Base-by-base conservation (phyloP, 1,140 invertebrate species). In the Armadillidium nasatum region DNA sequence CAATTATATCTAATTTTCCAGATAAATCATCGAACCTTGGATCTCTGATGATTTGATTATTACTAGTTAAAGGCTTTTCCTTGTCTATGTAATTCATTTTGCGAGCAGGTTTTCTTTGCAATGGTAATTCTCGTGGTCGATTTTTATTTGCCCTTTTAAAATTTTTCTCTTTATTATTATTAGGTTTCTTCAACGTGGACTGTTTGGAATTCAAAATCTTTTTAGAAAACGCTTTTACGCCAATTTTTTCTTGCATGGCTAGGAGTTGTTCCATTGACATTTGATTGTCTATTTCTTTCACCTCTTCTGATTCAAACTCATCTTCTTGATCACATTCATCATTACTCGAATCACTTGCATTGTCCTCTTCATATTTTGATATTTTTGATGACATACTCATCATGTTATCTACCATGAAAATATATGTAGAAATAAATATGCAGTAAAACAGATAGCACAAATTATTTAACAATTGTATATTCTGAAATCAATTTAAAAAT, bases 21-120 rank as follows among this genome's bases (percentile, higher is more conserved):
- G 79, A 80, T 19, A 80, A 44, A 71, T 80, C 77, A 66, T 80
- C 79, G 74, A 80, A 80, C 44, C 79, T 73, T 13, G 79, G 79
- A 46, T 80, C 79, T 10, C 79, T 21, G 10, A 6, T 23, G 11
- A 75, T 67, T 2, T 19, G 19, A 2, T 2, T 15, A 1, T 60
- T 60, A 4, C 1, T 19, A 60, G 50, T 7, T 7, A 60, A 60
- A 15, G 11, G 11, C 4, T 15, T 60, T 60, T 60, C 19, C 3
- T 13, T 13, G 50, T 60, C 50, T 60, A 60, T 19, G 19, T 15
- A 60, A 13, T 60, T 60, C 50, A 60, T 60, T 60, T 60, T 60
- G 1, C 2, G 50, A 19, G 50, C 50, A 15, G 2, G 7, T 60
- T 60, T 60, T 7, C 50, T 60, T 60, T 60, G 50, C 7, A 60